Conservation (phyloP, 2,888 invertebrate genomes). For the Apamea epomidion region DNA sequence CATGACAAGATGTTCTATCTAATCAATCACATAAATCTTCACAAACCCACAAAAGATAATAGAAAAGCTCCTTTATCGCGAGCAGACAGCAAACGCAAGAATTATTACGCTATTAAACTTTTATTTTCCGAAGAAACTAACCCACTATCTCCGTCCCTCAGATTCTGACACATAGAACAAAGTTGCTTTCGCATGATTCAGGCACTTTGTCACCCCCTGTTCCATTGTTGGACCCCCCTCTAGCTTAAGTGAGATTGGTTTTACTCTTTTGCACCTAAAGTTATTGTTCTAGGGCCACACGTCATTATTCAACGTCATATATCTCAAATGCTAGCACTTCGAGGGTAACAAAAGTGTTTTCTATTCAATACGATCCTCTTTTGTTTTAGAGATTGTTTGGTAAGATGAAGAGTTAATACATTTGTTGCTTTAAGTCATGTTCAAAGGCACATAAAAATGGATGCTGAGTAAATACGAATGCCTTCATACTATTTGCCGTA, state of each 20-base stretch:
- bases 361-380: conserved; percentile 78
- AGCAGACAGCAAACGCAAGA: conserved; percentile 66
- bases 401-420: not conserved
- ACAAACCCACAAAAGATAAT: conserved; percentile 51
- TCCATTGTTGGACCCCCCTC: conserved; percentile 78
- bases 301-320: conserved; percentile 87
- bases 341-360: conserved; percentile 82
- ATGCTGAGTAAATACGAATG: not conserved
- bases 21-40: conserved; percentile 39
- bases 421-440: not conserved
- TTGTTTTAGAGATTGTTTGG: conserved; percentile 54
- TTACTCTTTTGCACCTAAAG: conserved; percentile 84
- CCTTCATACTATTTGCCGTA: not conserved
- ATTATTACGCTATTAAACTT: conserved; percentile 67
- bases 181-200: conserved; percentile 67
- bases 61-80: conserved; percentile 57
- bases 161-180: conserved; percentile 66
- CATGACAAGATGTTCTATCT: not conserved
- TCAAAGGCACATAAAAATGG: not conserved
- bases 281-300: conserved; percentile 87
- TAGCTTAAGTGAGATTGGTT: conserved; percentile 85
- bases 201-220: conserved; percentile 70
- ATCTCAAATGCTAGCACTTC: conserved; percentile 82
- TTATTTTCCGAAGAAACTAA: conserved; percentile 57
- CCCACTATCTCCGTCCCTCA: conserved; percentile 58